These are phyloP conservation scores for Agriopis leucophaearia DNA, from an alignment of 2,888 invertebrate genomes.

Conservation along the genomic window DNA sequence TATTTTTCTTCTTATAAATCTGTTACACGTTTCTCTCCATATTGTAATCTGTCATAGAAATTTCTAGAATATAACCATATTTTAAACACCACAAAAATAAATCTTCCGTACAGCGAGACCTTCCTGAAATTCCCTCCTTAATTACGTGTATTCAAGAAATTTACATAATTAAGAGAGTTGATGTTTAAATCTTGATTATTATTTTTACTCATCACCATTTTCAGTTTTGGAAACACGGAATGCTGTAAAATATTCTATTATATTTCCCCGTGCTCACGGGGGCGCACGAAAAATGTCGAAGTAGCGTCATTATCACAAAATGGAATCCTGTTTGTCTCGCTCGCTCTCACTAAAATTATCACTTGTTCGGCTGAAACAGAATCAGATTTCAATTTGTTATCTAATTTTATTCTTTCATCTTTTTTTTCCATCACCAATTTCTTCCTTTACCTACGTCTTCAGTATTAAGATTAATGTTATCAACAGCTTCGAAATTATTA, in stretches of 20 bases:
- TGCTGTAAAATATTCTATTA: slow-evolving; percentile 12
- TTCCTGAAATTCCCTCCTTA: too few species aligned
- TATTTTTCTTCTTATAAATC: background rate
- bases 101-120: too few species aligned
- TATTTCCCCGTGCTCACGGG: slow-evolving; percentile 18
- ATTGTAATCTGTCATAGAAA: too few species aligned
- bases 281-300: slow-evolving; percentile 39
- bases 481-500: background rate
- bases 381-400: slow-evolving; percentile 38
- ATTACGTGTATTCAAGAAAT: background rate
- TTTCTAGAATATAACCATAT: too few species aligned
- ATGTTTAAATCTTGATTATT: background rate
- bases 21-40: background rate
- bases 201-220: background rate
- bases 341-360: slow-evolving; percentile 62
- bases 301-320: slow-evolving; percentile 58
- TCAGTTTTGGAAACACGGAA: background rate
- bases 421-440: slow-evolving; percentile 3
- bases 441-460: background rate
- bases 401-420: background rate
- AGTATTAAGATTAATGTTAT: background rate
- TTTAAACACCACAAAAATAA: too few species aligned
- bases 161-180: background rate
- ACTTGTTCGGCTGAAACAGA: slow-evolving; percentile 49
- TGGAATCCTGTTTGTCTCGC: slow-evolving; percentile 66